Evolutionary conservation across 2,888 invertebrate species (phyloP), one percentile per base, ranked within the genome.

Genomic region (Pyrrhosoma nymphula): DNA sequence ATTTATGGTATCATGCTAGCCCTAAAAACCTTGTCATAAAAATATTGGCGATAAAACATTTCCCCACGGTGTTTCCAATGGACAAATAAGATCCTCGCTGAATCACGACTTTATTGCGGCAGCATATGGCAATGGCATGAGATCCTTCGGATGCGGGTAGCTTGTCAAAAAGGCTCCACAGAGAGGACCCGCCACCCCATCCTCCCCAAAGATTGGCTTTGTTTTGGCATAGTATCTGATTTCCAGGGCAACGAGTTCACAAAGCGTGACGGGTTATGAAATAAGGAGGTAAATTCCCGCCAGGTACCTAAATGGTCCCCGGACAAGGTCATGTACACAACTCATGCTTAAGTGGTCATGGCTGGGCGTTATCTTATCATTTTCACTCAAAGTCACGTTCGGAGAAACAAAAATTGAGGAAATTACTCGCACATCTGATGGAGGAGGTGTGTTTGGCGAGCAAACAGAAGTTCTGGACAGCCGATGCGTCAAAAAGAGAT

Each of bases 331-430:
- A n/a, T 69, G 26, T 26, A 4, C 69, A 10, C n/a, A 69, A 26
- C 12, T 26, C 69, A 69, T n/a, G 69, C n/a, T 69, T n/a, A n/a
- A 69, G 69, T n/a, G 69, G 69, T 10, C n/a, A 69, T n/a, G n/a
- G 69, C 69, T 10, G 8, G 23, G 12, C 26, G 69, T 69, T 69
- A 69, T 69, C 69, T 69, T n/a, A 69, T 69, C 69, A 26, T 69
- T 69, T 69, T 26, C 69, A 69, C 69, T 69, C 69, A 69, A 69
- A 69, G 69, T n/a, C 69, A n/a, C 69, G 69, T 69, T 69, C 69
- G 69, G n/a, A 26, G 26, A 69, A 69, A 26, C 23, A 26, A 26
- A 69, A 69, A 69, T n/a, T 69, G 26, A 69, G 69, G n/a, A 69
- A 47, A 69, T n/a, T 69, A n/a, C 26, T 12, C 26, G n/a, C 69